phyloP scores from a whole-genome alignment of 2,888 invertebrate species.

The Galeopsomyia nigrocyanea region DNA sequence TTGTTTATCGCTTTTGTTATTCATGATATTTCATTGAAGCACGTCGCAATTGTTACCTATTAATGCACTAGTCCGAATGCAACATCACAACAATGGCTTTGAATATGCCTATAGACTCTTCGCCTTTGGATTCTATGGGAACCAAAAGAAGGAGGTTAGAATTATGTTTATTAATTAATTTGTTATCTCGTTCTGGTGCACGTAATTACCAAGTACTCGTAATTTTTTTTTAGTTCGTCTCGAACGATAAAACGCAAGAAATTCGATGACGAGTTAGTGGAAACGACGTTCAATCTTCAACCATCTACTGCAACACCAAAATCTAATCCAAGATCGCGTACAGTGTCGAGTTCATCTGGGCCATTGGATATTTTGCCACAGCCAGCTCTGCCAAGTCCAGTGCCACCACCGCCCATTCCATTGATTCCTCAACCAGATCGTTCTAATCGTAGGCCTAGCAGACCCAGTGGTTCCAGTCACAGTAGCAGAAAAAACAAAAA shows the following conservation, averaged over 20 bases:
- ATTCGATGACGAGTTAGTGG: constrained; percentile 97
- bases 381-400: constrained; percentile 56
- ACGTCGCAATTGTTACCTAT: no score
- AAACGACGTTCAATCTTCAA: constrained; percentile 70
- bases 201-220: not conserved
- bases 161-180: not conserved
- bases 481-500: constrained; percentile 66
- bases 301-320: constrained; percentile 63
- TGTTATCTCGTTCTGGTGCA: not conserved
- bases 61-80: constrained; percentile 20
- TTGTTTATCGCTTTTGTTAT: no score
- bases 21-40: no score
- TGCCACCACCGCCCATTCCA: constrained; percentile 55
- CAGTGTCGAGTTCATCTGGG: constrained; percentile 58
- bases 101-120: constrained; percentile 62
- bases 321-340: constrained; percentile 62
- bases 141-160: constrained; percentile 65
- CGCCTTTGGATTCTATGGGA: constrained; percentile 60
- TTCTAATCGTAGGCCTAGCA: constrained; percentile 60
- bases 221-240: constrained; percentile 79
- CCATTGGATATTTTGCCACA: constrained; percentile 59
- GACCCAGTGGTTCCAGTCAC: constrained; percentile 63
- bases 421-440: constrained; percentile 60
- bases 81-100: constrained; percentile 46
- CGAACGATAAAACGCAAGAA: constrained; percentile 95